Evolutionary conservation across 2,888 invertebrate genomes (phyloP).

Genomic region (Oscheius sp.): DNA sequence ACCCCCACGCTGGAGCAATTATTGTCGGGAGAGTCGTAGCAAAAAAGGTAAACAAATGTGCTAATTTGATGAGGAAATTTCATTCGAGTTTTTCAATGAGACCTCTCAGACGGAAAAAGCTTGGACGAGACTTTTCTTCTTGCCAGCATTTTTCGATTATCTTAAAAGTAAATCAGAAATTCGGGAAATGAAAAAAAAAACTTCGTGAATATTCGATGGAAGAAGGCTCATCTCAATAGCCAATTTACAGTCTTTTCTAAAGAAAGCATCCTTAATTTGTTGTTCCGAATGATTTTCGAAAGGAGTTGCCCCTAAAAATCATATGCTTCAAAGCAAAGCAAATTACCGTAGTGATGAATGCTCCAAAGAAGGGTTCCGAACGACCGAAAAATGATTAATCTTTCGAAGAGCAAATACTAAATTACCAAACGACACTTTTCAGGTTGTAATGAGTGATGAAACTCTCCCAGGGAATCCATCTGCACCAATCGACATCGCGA

Average conservation of each 20-base stretch:
- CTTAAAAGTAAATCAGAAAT: no score
- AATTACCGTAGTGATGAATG: constrained; percentile 3
- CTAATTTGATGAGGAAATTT: no score
- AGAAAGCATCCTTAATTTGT: neutral
- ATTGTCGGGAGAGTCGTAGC: no score
- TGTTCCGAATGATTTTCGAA: neutral
- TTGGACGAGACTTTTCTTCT: neutral
- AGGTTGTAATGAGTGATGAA: neutral
- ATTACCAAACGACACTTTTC: constrained; percentile 21
- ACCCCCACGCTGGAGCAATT: no score
- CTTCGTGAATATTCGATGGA: neutral
- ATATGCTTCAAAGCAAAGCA: neutral
- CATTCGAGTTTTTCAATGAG: neutral
- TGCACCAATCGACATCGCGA: neutral
- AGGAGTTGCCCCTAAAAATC: constrained; percentile 2
- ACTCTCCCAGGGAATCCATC: constrained; percentile 20
- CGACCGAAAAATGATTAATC: no score
- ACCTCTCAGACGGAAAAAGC: neutral
- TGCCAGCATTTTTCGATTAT: constrained; percentile 9
- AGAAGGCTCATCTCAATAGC: neutral
- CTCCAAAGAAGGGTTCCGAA: constrained; percentile 24
- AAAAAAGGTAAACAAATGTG: neutral
- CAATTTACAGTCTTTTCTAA: constrained; percentile 1
- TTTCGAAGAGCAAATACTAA: no score
- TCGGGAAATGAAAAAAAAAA: no score